phyloP scores from a whole-genome alignment of 2,888 invertebrate species.

The Chloroclysta siterata region DNA sequence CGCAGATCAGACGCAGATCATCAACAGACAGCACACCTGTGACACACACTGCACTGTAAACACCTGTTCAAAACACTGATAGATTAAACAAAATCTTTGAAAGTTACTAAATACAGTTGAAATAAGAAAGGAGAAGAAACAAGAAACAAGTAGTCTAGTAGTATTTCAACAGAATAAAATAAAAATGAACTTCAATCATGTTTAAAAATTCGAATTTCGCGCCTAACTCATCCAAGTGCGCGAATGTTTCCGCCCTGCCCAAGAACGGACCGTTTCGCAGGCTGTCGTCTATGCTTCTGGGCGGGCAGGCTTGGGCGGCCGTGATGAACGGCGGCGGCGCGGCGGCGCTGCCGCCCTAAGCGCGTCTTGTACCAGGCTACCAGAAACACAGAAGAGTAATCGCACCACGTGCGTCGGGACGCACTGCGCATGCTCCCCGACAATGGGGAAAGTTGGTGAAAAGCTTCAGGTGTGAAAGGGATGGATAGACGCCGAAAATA shows the following conservation, averaged over 20 bases:
- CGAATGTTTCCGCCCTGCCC: conserved; percentile 57
- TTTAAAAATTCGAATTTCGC: conserved; percentile 53
- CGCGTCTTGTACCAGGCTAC: conserved; percentile 82
- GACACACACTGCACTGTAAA: conserved; percentile 69
- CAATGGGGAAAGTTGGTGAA: conserved; percentile 69
- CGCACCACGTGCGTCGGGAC: conserved; percentile 72
- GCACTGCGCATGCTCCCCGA: conserved; percentile 73
- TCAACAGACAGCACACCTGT: conserved; percentile 67
- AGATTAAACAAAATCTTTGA: conserved; percentile 48
- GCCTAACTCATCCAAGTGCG: conserved; percentile 69
- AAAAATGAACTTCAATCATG: conserved; percentile 48
- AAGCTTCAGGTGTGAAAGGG: conserved; percentile 65
- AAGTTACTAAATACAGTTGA: background rate
- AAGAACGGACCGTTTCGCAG: conserved; percentile 73
- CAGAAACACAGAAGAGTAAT: conserved; percentile 63
- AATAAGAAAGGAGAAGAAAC: conserved; percentile 20
- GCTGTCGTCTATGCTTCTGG: conserved; percentile 77
- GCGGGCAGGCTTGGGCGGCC: conserved; percentile 71
- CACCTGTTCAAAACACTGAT: conserved; percentile 64
- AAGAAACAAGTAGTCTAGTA: conserved; percentile 31
- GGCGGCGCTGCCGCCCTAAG: conserved; percentile 81
- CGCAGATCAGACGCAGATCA: conserved; percentile 60
- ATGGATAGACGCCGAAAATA: conserved; percentile 64
- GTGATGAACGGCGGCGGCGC: conserved; percentile 79
- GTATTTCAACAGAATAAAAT: conserved; percentile 23